Evolutionary conservation across 2,113 vertebrate genomes (phyloP).

Genomic region (Polyodon spathula): DNA sequence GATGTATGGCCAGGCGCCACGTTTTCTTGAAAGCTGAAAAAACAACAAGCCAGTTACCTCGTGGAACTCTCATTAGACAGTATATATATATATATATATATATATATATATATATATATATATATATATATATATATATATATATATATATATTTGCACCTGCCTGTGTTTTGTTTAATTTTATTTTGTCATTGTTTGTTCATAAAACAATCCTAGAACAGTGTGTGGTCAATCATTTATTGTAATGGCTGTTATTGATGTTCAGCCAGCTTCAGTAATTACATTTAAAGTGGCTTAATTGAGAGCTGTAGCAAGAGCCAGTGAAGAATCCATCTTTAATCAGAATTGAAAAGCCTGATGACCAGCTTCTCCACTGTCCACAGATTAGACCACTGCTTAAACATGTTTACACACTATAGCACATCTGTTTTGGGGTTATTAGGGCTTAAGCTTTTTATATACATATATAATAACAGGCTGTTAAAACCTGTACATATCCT

Average conservation of each 20-base stretch:
- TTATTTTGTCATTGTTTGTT: constrained; percentile 72
- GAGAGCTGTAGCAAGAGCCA: constrained; percentile 85
- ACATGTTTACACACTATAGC: constrained; percentile 74
- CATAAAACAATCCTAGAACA: constrained; percentile 72
- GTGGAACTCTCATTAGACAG: constrained; percentile 59
- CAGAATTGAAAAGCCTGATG: constrained; percentile 79
- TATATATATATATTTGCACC: no score
- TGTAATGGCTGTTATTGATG: constrained; percentile 89
- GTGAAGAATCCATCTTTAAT: constrained; percentile 92
- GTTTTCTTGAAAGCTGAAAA: constrained; percentile 70
- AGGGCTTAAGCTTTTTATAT: constrained; percentile 25
- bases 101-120: constrained; percentile 5
- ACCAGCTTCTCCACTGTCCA: constrained; percentile 79
- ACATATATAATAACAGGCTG: constrained; percentile 24
- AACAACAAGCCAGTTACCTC: constrained; percentile 58
- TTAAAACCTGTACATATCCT: constrained; percentile 16
- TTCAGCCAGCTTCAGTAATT: constrained; percentile 83
- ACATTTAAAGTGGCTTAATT: constrained; percentile 86
- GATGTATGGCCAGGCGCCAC: constrained; percentile 77
- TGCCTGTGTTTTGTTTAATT: constrained; percentile 17
- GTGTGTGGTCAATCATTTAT: constrained; percentile 85
- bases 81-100: constrained; percentile 70
- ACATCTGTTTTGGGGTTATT: constrained; percentile 63
- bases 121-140: no score
- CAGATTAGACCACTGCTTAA: constrained; percentile 79